Evolutionary conservation across 2,113 vertebrate genomes (phyloP), one percentile per base, ranked within the genome.

Genomic region (Salvelinus sp.): DNA sequence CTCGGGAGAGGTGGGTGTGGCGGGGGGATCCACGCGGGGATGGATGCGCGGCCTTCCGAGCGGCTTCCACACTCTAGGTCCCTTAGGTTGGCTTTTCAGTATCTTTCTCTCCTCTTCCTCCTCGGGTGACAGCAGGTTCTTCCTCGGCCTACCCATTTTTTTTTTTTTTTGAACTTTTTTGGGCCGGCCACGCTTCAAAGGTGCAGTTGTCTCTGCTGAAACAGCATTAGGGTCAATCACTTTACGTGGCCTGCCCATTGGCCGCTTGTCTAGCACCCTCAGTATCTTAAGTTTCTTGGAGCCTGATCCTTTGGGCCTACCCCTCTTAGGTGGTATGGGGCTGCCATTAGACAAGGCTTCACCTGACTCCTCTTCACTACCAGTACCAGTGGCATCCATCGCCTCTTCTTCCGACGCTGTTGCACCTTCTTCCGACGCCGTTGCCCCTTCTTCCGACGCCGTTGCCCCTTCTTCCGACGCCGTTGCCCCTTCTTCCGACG

Each of bases 31-130:
- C 0, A 65, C 75, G 0, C 86, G 86, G 0, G 91, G 90, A 68
- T 93, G 88, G 63, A 92, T 92, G 44, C 90, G 88, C 0, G 92
- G 91, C 44, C 92, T 82, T 13, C 92, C 92, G 0, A 93, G 84
- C 0, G 90, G 90, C 73, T 93, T 93, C 92, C 92, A 92, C 0
- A 90, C 88, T 81, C 67, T 85, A 0, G 90, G 85, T 75, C 84
- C 60, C 69, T 79, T 72, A n/a, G 70, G 70, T 60, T 78, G 72
- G 63, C 6, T 28, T 70, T 77, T 73, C 13, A 38, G 50, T 23
- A 73, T 78, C 23, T 48, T 70, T 23, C 67, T 63, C 57, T 79
- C 64, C n/a, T 90, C 50, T 85, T 90, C 64, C 25, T 89, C 90
- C 23, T 86, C 88, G 0, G 85, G 47, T 0, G 87, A 64, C 0